phyloP scores from a whole-genome alignment of 2,888 invertebrate species.

The Disparrhopalites patrizii region DNA sequence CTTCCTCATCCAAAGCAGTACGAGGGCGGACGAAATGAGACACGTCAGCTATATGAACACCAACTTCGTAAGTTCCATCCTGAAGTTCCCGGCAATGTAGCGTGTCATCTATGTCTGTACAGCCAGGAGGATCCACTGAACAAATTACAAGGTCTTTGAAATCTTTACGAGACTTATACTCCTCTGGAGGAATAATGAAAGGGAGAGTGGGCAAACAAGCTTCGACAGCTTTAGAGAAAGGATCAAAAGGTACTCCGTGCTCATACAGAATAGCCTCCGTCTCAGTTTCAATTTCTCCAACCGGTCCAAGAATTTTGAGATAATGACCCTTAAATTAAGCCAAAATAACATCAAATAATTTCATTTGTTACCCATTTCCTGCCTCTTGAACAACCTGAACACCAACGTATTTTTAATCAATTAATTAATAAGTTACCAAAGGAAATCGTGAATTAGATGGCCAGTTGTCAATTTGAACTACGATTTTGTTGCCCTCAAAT shows the following conservation, averaged over 20 bases:
- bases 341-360: slow-evolving; percentile 10
- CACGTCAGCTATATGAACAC: slow-evolving; percentile 98
- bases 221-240: slow-evolving; percentile 90
- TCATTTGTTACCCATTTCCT: neutral
- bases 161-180: slow-evolving; percentile 72
- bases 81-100: slow-evolving; percentile 76
- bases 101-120: slow-evolving; percentile 98
- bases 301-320: slow-evolving; percentile 82
- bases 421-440: slow-evolving; percentile 54
- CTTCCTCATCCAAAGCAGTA: slow-evolving; percentile 87
- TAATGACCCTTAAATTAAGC: slow-evolving; percentile 72
- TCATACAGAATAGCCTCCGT: slow-evolving; percentile 94
- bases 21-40: slow-evolving; percentile 93
- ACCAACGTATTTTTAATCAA: neutral
- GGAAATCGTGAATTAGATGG: slow-evolving; percentile 89
- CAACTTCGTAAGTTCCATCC: slow-evolving; percentile 75
- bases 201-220: slow-evolving; percentile 84
- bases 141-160: slow-evolving; percentile 81
- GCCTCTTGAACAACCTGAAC: neutral
- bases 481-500: slow-evolving; percentile 76
- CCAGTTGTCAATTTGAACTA: slow-evolving; percentile 96
- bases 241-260: slow-evolving; percentile 93
- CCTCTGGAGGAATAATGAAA: slow-evolving; percentile 81
- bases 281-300: slow-evolving; percentile 92
- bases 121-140: slow-evolving; percentile 96